Conservation (phyloP, 2,888 invertebrate species). For the Acrobasis suavella region DNA sequence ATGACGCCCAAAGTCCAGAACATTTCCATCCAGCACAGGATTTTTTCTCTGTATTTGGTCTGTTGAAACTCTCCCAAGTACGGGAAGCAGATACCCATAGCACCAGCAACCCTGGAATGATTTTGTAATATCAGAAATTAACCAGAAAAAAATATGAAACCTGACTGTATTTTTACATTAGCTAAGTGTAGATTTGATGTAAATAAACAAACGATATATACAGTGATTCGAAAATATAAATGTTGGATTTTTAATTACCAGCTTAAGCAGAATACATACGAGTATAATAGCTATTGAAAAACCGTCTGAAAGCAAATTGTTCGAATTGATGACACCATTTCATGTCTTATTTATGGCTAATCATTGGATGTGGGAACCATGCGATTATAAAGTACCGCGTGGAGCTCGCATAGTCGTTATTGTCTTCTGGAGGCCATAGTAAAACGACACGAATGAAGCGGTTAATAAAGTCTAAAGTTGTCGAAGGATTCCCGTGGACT, state of each 20-base stretch:
- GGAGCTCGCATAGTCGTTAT: constrained; percentile 37
- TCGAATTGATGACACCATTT: constrained; percentile 39
- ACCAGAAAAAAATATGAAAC: too few species aligned
- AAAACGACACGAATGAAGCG: constrained; percentile 24
- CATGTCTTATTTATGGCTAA: constrained; percentile 38
- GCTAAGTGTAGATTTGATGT: too few species aligned
- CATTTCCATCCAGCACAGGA: constrained; percentile 92
- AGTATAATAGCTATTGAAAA: constrained; percentile 27
- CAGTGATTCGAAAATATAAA: neutral
- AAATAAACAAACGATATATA: neutral
- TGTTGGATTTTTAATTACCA: constrained; percentile 17
- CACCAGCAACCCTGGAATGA: constrained; percentile 86
- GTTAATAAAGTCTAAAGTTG: constrained; percentile 9
- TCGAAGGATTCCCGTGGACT: neutral
- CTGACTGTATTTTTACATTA: too few species aligned
- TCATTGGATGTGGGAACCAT: constrained; percentile 46
- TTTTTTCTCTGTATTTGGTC: constrained; percentile 89
- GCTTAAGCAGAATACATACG: constrained; percentile 12
- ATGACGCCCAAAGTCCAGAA: constrained; percentile 92
- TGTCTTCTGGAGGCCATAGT: constrained; percentile 39
- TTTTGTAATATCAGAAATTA: neutral
- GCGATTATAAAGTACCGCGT: constrained; percentile 40
- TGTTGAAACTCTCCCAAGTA: constrained; percentile 92
- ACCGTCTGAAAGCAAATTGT: constrained; percentile 32
- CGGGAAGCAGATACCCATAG: constrained; percentile 92